phyloP scores from a whole-genome alignment of 2,888 invertebrate species.

The Dascillus cervinus region DNA sequence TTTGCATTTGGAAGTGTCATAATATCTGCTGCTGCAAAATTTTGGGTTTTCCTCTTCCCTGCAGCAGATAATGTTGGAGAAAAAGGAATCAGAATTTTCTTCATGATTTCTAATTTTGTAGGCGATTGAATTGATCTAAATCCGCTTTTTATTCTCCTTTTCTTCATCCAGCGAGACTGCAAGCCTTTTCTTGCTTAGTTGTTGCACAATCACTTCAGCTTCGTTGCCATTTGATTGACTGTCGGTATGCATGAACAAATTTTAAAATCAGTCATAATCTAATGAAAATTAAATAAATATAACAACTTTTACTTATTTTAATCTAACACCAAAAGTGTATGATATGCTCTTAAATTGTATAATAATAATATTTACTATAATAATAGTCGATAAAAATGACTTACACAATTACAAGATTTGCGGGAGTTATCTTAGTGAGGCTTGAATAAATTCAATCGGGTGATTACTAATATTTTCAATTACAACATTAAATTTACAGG shows the following conservation, averaged over 20 bases:
- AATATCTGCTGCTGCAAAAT: constrained; percentile 1
- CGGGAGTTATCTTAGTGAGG: too few species aligned
- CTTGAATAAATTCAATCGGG: too few species aligned
- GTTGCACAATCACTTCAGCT: constrained; percentile 1
- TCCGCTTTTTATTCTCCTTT: constrained; percentile 1
- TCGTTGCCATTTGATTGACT: constrained; percentile 1
- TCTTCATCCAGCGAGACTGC: constrained; percentile 2
- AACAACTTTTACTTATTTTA: too few species aligned
- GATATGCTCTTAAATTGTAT: too few species aligned
- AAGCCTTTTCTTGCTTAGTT: constrained; percentile 3
- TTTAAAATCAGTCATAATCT: too few species aligned
- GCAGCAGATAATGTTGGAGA: constrained; percentile 1
- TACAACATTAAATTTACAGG: too few species aligned
- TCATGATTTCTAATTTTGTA: constrained; percentile 2
- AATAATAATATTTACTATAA: too few species aligned
- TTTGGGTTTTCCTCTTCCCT: constrained; percentile 2
- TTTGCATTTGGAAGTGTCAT: constrained; percentile 1
- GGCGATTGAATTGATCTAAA: constrained; percentile 2
- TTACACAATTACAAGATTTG: too few species aligned
- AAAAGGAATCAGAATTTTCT: constrained; percentile 2
- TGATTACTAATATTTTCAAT: too few species aligned
- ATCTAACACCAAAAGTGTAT: too few species aligned
- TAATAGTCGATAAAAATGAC: too few species aligned
- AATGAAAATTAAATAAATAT: too few species aligned
- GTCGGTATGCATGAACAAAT: constrained; percentile 2